Evolutionary conservation across 2,113 vertebrate genomes (phyloP), one percentile per base, ranked within the genome.

Genomic region (Ardeotis arabs): DNA sequence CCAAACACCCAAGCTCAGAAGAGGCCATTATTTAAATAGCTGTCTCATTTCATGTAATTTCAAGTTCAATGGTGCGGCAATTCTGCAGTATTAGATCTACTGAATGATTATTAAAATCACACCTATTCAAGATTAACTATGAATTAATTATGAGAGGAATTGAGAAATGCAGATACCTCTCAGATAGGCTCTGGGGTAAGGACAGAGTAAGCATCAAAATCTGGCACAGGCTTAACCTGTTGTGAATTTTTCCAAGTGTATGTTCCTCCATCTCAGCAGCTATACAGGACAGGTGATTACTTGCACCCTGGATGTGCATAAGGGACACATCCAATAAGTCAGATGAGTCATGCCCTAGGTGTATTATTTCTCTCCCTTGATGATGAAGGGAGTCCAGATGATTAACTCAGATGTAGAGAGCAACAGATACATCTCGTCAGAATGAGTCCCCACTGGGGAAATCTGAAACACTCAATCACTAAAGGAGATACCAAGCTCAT

Each of bases 51-150:
- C 18, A 25, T 94, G 96, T 95, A 95, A 96, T 96, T 95, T 95
- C 47, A 45, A 93, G 96, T 96, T 95, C 96, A 97, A 87, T 82
- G 89, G 95, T 93, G 95, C 70, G 2, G 96, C 94, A 96, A 95
- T 97, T 96, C 94, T 76, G 77, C 95, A 89, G 89, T 84, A 97
- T 96, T 96, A 96, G 84, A 96, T 95, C 92, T 94, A 90, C 84
- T 73, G 94, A 94, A 93, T 93, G 89, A 96, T 95, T 96, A 97
- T 96, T 96, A 96, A 96, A 96, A 96, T 97, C 96, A 83, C 81
- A 95, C 95, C 95, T 96, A 94, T 94, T 95, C 90, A 94, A 95
- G 95, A 96, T 97, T 96, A 96, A 94, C 89, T 69, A 93, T 96
- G 92, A 97, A 96, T 97, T 97, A 97, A 96, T 95, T 96, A 96